phyloP scores from a whole-genome alignment of 2,888 invertebrate species.

The Lepidochitona cinerea region DNA sequence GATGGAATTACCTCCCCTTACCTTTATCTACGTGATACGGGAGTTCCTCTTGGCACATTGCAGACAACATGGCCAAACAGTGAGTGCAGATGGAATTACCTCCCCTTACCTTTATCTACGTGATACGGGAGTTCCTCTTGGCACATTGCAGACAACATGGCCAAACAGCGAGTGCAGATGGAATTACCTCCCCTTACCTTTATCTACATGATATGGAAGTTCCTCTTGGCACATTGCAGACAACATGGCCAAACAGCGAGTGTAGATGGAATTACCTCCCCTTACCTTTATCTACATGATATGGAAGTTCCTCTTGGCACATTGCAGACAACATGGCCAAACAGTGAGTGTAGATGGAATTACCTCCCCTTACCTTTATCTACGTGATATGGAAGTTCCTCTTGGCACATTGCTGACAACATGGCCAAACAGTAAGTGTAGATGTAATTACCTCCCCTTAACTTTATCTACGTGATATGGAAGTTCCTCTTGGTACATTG shows the following conservation, averaged over 20 bases:
- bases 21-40: constrained; percentile 89
- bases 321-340: constrained; percentile 85
- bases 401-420: too few species aligned
- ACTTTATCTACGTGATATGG: too few species aligned
- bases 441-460: too few species aligned
- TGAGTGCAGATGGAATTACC: constrained; percentile 78
- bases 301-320: constrained; percentile 86
- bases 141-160: background rate
- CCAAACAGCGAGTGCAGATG: background rate
- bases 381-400: too few species aligned
- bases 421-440: too few species aligned
- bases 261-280: constrained; percentile 76
- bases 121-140: background rate
- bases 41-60: constrained; percentile 85
- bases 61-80: constrained; percentile 84
- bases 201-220: constrained; percentile 89
- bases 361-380: too few species aligned
- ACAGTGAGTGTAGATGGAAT: constrained; percentile 80
- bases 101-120: background rate
- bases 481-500: too few species aligned
- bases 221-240: constrained; percentile 85
- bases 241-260: constrained; percentile 84
- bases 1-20: constrained; percentile 72
- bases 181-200: constrained; percentile 75
- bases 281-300: constrained; percentile 86